These are phyloP conservation scores for Melikaiella ostensackeni DNA, from an alignment of 2,888 invertebrate genomes.

Conservation along the genomic window DNA sequence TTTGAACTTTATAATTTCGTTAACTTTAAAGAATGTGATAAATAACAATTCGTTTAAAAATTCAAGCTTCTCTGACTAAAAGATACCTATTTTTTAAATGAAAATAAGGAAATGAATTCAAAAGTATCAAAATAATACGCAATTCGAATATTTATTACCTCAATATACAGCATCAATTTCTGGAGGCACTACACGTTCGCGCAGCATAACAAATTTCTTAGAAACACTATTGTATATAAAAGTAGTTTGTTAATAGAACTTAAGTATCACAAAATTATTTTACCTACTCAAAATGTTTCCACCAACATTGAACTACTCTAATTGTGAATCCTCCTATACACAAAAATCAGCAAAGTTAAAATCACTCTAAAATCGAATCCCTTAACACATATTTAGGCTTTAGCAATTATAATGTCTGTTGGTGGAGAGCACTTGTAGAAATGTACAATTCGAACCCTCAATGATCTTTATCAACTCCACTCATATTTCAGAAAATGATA, in stretches of 20 bases:
- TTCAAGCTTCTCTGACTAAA: no score
- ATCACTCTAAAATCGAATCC: background rate
- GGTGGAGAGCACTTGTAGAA: background rate
- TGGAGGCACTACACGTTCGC: background rate
- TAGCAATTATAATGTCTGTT: background rate
- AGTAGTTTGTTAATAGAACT: slow-evolving; percentile 19
- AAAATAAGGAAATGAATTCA: background rate
- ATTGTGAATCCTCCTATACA: background rate
- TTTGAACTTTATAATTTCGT: no score
- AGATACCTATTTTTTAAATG: no score
- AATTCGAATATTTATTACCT: slow-evolving; percentile 7
- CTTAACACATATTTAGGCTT: background rate
- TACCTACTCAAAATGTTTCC: background rate
- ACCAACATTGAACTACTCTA: background rate
- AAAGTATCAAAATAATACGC: background rate
- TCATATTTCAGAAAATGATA: no score
- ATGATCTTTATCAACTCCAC: background rate
- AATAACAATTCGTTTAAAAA: no score
- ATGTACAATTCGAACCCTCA: background rate
- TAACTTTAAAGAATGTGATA: no score
- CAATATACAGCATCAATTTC: background rate
- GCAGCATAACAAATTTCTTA: background rate
- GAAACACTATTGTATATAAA: background rate
- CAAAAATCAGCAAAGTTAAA: slow-evolving; percentile 8
- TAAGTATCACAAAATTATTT: slow-evolving; percentile 36